Base-by-base conservation (phyloP, 1,140 invertebrate species). In the Zophobas atratus region DNA sequence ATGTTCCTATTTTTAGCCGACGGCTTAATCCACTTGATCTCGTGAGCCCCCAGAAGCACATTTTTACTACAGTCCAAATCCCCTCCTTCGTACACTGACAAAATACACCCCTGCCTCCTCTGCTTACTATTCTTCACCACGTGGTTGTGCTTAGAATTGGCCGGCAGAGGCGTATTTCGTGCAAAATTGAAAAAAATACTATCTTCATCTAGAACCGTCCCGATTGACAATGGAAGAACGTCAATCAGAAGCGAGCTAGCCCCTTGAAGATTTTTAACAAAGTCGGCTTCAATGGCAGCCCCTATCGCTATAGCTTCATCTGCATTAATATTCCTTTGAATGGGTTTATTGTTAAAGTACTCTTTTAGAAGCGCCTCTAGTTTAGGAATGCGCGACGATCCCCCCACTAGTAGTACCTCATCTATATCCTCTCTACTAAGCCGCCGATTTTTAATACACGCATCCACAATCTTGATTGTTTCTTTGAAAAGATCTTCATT, bases 401-500 rank as follows among this genome's bases (percentile, higher is more conserved):
- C 91, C 51, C 91, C 91, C 53, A 92, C 91, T 32, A 92, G 85
- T 36, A 92, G 89, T 72, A 92, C 88, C 60, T 92, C 91, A 78
- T 91, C 85, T 77, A 92, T 89, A 20, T 80, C 48, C 1, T 43
- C 49, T 8, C 36, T 73, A 2, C 34, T 73, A 33, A 73, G 20
- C 6, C 71, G n/a, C 0, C 32, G 8, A 5, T 73, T 73, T 46
- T 39, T 55, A 20, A 73, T 53, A 20, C 71, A 73, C 20, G 2
- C 55, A 6, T 73, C 71, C 1, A 73, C 49, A n/a, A 73, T 73
- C 33, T 33, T 73, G 48, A 73, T 53, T 5, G 60, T 67, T 67
- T 67, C 39, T 83, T 93, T 93, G 70, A 95, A 91, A 38, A 95
- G 87, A 80, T 91, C 90, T 48, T 87, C 90, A 34, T 93, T 92